phyloP scores from a whole-genome alignment of 2,113 vertebrate species.

The Alexandromys fortis region DNA sequence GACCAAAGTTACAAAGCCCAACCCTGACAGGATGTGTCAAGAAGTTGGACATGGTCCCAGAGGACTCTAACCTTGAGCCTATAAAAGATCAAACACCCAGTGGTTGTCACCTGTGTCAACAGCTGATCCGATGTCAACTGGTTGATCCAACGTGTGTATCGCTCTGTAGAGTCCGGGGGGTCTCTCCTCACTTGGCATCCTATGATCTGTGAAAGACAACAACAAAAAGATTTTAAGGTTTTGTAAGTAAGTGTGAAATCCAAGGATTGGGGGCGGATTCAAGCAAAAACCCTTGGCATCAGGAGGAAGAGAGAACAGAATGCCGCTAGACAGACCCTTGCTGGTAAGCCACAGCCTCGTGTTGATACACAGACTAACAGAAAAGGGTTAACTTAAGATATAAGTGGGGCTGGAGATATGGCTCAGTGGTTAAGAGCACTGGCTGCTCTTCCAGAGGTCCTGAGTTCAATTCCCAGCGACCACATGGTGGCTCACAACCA shows the following conservation, averaged over 20 bases:
- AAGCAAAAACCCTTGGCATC: neutral
- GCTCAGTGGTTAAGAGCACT: too few relatives aligned
- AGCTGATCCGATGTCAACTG: constrained; percentile 90
- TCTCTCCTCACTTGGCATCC: constrained; percentile 92
- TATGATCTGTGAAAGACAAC: constrained; percentile 88
- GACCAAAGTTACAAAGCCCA: neutral
- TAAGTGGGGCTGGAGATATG: too few relatives aligned
- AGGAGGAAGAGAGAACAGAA: neutral
- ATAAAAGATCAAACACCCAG: neutral
- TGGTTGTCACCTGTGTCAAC: constrained; percentile 89
- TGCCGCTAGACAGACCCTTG: too few relatives aligned
- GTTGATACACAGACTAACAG: too few relatives aligned
- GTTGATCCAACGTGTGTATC: constrained; percentile 98
- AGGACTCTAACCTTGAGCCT: neutral
- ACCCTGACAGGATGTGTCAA: neutral
- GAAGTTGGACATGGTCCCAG: neutral
- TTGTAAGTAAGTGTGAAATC: rapidly evolving
- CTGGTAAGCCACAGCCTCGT: too few relatives aligned
- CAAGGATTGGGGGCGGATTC: neutral
- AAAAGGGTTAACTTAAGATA: too few relatives aligned
- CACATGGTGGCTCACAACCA: too few relatives aligned
- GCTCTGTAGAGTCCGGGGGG: constrained; percentile 92
- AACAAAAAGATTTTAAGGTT: neutral
- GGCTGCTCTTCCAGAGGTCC: too few relatives aligned
- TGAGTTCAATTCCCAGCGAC: too few relatives aligned